These are phyloP conservation scores for Cynodonichthys magdalenae DNA, from an alignment of 2,797 vertebrate genomes.

Conservation along the genomic window DNA sequence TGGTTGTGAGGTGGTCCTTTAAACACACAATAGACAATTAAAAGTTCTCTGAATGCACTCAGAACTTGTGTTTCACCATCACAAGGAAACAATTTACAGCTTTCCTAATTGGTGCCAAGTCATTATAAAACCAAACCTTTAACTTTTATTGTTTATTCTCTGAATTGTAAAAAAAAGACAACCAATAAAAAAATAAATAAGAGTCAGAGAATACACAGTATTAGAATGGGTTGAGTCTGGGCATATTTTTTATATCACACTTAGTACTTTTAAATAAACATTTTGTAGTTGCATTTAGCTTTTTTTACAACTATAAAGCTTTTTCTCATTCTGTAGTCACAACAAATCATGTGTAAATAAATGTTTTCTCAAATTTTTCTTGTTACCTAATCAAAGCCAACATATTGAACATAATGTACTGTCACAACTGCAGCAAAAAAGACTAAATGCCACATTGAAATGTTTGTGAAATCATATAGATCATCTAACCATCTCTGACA, in stretches of 20 bases:
- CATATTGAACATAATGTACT: slow-evolving; percentile 38
- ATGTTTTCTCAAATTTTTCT: background rate
- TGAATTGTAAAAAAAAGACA: slow-evolving; percentile 17
- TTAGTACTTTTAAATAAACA: slow-evolving; percentile 36
- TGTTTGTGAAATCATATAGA: slow-evolving; percentile 37
- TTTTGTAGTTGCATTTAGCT: slow-evolving; percentile 63
- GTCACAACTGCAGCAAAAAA: slow-evolving; percentile 46
- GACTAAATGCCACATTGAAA: slow-evolving; percentile 37
- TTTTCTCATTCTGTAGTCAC: slow-evolving; percentile 33
- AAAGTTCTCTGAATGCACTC: slow-evolving; percentile 37
- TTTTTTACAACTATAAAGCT: slow-evolving; percentile 11
- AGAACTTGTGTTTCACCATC: slow-evolving; percentile 25
- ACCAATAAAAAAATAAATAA: slow-evolving; percentile 3
- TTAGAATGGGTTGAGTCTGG: background rate
- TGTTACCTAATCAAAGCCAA: slow-evolving; percentile 55
- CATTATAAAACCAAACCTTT: slow-evolving; percentile 28
- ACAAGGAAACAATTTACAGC: slow-evolving; percentile 38
- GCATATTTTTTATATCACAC: slow-evolving; percentile 15
- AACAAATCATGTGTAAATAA: slow-evolving; percentile 49
- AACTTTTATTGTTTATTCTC: slow-evolving; percentile 12
- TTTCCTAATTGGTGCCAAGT: slow-evolving; percentile 20
- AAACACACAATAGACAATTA: slow-evolving; percentile 47
- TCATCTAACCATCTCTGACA: slow-evolving; percentile 27
- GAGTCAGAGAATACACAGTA: slow-evolving; percentile 13
- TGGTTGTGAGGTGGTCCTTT: slow-evolving; percentile 53